These are phyloP conservation scores for Hiodon alosoides DNA, from an alignment of 2,113 vertebrate species.

Conservation along the genomic window DNA sequence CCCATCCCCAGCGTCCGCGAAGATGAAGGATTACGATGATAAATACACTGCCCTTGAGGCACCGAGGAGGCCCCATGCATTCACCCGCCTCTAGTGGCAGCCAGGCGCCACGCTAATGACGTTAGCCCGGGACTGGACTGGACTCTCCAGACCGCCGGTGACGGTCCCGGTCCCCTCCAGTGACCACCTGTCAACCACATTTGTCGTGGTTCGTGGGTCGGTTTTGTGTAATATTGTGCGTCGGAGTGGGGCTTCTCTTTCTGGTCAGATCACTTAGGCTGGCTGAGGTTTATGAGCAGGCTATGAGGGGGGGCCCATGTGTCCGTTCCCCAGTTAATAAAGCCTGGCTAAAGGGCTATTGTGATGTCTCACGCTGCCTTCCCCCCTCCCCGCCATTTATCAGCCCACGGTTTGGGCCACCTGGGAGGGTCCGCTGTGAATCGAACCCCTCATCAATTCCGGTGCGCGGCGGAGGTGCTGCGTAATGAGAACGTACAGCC, in stretches of 20 bases:
- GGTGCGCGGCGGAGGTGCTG: slow-evolving; percentile 5
- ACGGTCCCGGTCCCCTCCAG: too few relatives aligned
- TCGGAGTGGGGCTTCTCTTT: background rate
- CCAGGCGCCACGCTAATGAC: slow-evolving; percentile 7
- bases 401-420: slow-evolving; percentile 13
- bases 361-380: background rate
- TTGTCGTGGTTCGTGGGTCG: too few relatives aligned
- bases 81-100: slow-evolving; percentile 9
- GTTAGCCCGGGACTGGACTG: background rate
- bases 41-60: slow-evolving; percentile 23
- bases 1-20: background rate
- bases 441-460: slow-evolving; percentile 27
- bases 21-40: slow-evolving; percentile 24
- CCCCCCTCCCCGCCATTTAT: slow-evolving; percentile 6
- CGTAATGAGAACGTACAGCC: slow-evolving; percentile 20
- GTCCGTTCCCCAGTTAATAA: slow-evolving; percentile 11
- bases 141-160: too few relatives aligned
- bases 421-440: slow-evolving; percentile 25
- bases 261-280: background rate
- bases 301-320: background rate
- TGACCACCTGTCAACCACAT: too few relatives aligned
- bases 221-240: background rate
- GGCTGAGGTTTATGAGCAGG: slow-evolving; percentile 9
- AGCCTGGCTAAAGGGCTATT: background rate
- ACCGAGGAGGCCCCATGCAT: background rate